Conservation (phyloP, 1,140 invertebrate species). For the Drosophila virilis region DNA sequence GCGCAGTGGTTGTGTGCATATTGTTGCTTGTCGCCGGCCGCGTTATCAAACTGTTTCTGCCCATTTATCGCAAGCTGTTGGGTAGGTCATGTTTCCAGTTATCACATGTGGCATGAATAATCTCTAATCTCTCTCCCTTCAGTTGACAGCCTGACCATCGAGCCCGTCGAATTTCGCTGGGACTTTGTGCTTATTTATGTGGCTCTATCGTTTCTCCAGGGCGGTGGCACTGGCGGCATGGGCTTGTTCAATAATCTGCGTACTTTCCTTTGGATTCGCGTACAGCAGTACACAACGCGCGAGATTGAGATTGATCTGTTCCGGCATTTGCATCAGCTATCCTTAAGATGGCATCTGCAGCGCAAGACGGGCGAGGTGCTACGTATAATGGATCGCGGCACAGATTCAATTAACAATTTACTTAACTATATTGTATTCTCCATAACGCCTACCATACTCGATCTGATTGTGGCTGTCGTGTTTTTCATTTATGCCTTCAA, state of each 20-base stretch:
- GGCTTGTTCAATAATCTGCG: constrained; percentile 96
- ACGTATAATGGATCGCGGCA: constrained; percentile 97
- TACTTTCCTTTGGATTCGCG: constrained; percentile 96
- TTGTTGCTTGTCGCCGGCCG: constrained; percentile 91
- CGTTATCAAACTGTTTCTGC: constrained; percentile 96
- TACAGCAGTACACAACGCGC: constrained; percentile 97
- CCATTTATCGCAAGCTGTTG: constrained; percentile 96
- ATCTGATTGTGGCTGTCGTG: constrained; percentile 96
- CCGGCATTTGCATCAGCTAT: constrained; percentile 93
- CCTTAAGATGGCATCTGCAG: constrained; percentile 95
- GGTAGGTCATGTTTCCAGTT: constrained; percentile 83
- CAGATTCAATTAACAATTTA: constrained; percentile 96
- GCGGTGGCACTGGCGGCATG: constrained; percentile 95
- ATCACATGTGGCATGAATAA: constrained; percentile 16
- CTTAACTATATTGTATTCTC: constrained; percentile 95
- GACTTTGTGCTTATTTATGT: constrained; percentile 95
- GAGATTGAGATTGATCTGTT: constrained; percentile 95
- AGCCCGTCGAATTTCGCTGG: constrained; percentile 90
- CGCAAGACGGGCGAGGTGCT: constrained; percentile 98
- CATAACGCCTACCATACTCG: constrained; percentile 95
- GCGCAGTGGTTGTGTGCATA: constrained; percentile 94
- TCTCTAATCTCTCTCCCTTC: constrained; percentile 72
- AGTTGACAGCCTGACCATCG: constrained; percentile 91
- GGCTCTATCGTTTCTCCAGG: constrained; percentile 95
- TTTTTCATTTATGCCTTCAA: constrained; percentile 96